These are phyloP conservation scores for Eupeodes luniger DNA, from an alignment of 2,888 invertebrate genomes.

Conservation along the genomic window DNA sequence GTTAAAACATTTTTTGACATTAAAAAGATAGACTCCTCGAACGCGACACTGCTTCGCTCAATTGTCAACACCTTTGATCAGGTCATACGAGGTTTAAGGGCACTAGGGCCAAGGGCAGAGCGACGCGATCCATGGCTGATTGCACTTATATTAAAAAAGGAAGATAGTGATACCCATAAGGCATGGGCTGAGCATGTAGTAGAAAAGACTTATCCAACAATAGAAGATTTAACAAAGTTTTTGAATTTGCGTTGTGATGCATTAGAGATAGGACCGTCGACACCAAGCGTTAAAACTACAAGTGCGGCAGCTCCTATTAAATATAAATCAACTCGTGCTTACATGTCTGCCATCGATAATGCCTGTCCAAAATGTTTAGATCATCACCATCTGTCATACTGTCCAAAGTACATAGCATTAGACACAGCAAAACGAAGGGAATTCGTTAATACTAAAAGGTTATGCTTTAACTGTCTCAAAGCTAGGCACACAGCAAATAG, in stretches of 20 bases:
- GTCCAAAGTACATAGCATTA: background rate
- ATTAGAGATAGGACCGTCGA: background rate
- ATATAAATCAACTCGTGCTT: no score
- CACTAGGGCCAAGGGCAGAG: slow-evolving; percentile 9
- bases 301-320: background rate
- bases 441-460: background rate
- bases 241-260: slow-evolving; percentile 28
- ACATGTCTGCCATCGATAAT: background rate
- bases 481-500: background rate
- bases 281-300: background rate
- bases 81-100: slow-evolving; percentile 22
- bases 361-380: background rate
- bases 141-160: slow-evolving; percentile 19
- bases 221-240: slow-evolving; percentile 14
- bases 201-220: slow-evolving; percentile 2
- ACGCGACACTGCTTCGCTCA: slow-evolving; percentile 9
- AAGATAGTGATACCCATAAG: slow-evolving; percentile 42
- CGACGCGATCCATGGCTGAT: slow-evolving; percentile 32
- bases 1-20: background rate
- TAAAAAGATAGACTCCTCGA: background rate
- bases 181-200: slow-evolving; percentile 38
- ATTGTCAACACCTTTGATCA: slow-evolving; percentile 8
- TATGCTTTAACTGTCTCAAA: background rate
- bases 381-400: background rate
- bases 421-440: background rate